phyloP scores from a whole-genome alignment of 2,797 vertebrate species.

The Threskiornis aethiopicus region DNA sequence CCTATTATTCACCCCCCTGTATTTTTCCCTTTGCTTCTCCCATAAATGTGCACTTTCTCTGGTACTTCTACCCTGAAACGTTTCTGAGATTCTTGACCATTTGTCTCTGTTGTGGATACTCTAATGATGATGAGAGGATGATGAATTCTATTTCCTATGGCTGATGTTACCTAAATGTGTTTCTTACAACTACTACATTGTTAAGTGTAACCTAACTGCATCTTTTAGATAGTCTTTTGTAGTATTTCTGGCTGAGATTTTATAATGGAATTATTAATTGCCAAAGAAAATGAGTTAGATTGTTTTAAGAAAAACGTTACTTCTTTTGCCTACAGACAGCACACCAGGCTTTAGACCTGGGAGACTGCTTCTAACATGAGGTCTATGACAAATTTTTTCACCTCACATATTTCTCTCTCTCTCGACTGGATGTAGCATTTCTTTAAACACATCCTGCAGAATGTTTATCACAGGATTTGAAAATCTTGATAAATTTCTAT shows the following conservation, averaged over 20 bases:
- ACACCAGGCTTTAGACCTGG: not conserved
- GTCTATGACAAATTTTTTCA: not conserved
- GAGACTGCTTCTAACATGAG: not conserved
- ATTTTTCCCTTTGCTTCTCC: not conserved
- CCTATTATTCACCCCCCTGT: fast-evolving
- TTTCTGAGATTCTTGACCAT: not conserved
- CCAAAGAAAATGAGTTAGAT: not conserved
- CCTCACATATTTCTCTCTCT: not conserved
- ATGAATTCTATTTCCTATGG: not conserved
- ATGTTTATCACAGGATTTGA: not conserved
- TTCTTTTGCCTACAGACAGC: not conserved
- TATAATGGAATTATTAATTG: not conserved
- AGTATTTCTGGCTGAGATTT: not conserved
- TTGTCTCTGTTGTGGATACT: not conserved
- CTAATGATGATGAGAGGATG: not conserved
- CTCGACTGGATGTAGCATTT: not conserved
- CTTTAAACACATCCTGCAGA: not conserved
- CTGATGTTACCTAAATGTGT: not conserved
- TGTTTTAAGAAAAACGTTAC: not conserved
- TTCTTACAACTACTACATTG: not conserved
- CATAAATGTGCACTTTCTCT: not conserved
- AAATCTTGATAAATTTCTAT: not conserved
- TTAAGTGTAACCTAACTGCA: not conserved
- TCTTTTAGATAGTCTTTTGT: not conserved
- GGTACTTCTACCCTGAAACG: not conserved